phyloP scores from a whole-genome alignment of 2,888 invertebrate species.

The Phasia obesa region DNA sequence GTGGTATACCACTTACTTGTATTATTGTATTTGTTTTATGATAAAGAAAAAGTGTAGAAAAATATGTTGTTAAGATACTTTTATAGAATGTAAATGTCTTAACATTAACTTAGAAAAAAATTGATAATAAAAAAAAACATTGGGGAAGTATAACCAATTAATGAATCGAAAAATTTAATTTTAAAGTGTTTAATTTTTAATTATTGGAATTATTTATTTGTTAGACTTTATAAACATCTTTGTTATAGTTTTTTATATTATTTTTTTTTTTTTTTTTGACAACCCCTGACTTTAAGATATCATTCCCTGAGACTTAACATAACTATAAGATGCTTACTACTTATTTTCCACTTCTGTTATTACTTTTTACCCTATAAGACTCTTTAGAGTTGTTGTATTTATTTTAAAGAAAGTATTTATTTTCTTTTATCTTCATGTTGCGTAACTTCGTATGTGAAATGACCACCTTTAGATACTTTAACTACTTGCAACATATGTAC shows the following conservation, averaged over 20 bases:
- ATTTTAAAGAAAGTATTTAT: too few species aligned
- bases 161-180: too few species aligned
- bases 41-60: neutral
- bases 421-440: slow-evolving; percentile 37
- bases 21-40: neutral
- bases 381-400: slow-evolving; percentile 43
- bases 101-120: slow-evolving; percentile 48
- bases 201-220: too few species aligned
- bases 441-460: slow-evolving; percentile 34
- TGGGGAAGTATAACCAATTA: slow-evolving; percentile 6
- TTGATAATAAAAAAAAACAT: slow-evolving; percentile 22
- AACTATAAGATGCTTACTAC: too few species aligned
- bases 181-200: too few species aligned
- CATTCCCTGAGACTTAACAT: too few species aligned
- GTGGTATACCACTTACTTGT: neutral
- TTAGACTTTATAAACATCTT: too few species aligned
- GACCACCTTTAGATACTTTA: slow-evolving; percentile 49
- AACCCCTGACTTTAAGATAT: too few species aligned
- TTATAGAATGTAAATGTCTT: slow-evolving; percentile 58
- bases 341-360: neutral
- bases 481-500: slow-evolving; percentile 33
- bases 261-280: too few species aligned
- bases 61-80: slow-evolving; percentile 52
- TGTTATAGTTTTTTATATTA: too few species aligned
- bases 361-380: slow-evolving; percentile 10